These are phyloP conservation scores for Hyles euphorbiae DNA, from an alignment of 1,140 invertebrate species.

Conservation along the genomic window DNA sequence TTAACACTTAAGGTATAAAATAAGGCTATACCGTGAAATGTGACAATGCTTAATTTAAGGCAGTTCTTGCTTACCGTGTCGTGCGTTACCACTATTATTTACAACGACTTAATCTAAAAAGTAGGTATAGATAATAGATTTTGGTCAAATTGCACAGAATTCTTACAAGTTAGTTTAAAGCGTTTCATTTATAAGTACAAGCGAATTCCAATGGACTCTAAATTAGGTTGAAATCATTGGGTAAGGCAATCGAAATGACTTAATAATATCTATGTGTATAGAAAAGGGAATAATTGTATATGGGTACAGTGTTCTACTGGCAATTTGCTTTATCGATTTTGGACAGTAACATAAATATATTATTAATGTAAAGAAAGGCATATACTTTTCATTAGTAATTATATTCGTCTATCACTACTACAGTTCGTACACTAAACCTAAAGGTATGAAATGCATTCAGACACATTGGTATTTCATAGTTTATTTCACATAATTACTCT, in stretches of 20 bases:
- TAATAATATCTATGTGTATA: background rate
- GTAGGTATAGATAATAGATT: conserved; percentile 28
- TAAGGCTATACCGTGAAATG: conserved; percentile 71
- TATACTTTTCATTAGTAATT: no score
- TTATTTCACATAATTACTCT: no score
- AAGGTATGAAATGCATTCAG: no score
- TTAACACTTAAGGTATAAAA: conserved; percentile 60
- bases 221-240: conserved; percentile 9
- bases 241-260: conserved; percentile 15
- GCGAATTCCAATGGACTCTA: conserved; percentile 22
- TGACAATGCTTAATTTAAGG: conserved; percentile 65
- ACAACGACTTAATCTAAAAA: conserved; percentile 44
- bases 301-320: no score
- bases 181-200: conserved; percentile 38
- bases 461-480: no score
- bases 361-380: no score
- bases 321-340: no score
- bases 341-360: no score
- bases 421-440: no score
- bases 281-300: no score
- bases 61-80: conserved; percentile 58
- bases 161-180: conserved; percentile 37
- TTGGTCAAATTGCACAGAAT: conserved; percentile 50
- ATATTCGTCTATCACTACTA: no score
- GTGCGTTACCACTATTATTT: conserved; percentile 38